Percentiles rank a stretch among this genome's conserved stretches.
Evolutionary conservation across 2,113 vertebrate species (phyloP).

Genomic region (Ranitomeya variabilis): DNA sequence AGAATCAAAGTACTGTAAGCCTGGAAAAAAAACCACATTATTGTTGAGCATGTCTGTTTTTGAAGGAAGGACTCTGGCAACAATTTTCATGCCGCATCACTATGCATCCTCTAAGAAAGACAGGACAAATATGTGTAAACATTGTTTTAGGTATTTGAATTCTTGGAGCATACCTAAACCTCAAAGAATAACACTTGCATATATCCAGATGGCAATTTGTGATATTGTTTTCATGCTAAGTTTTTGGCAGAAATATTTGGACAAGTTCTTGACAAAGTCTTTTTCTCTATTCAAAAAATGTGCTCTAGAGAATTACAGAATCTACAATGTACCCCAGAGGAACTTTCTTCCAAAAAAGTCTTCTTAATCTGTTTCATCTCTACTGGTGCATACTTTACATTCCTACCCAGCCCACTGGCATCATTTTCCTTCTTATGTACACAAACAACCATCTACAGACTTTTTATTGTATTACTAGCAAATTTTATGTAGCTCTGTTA

Average conservation of each 20-base stretch:
- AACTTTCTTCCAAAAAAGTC: conserved; percentile 11
- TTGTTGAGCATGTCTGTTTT: conserved; percentile 74
- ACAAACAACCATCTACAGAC: conserved; percentile 11
- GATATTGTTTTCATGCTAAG: neutral
- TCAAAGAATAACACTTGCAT: conserved; percentile 31
- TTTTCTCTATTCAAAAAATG: conserved; percentile 17
- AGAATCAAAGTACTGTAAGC: neutral
- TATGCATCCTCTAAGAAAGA: conserved; percentile 61
- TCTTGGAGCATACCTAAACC: conserved; percentile 65
- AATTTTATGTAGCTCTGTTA: neutral
- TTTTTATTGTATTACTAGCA: neutral
- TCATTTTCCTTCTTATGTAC: conserved; percentile 10
- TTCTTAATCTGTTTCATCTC: conserved; percentile 38
- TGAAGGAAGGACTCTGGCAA: conserved; percentile 73
- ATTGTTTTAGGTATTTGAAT: conserved; percentile 66
- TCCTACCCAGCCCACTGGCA: conserved; percentile 38
- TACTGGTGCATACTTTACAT: conserved; percentile 30
- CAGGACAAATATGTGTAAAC: conserved; percentile 61
- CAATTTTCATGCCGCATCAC: conserved; percentile 67
- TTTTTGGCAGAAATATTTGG: conserved; percentile 22
- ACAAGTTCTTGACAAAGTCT: conserved; percentile 26
- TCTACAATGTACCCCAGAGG: conserved; percentile 30
- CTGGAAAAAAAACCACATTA: conserved; percentile 59
- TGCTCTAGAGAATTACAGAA: conserved; percentile 29
- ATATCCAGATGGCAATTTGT: conserved; percentile 11